These are phyloP conservation scores for Tragelaphus scriptus DNA, from an alignment of 2,113 vertebrate species.

Conservation along the genomic window DNA sequence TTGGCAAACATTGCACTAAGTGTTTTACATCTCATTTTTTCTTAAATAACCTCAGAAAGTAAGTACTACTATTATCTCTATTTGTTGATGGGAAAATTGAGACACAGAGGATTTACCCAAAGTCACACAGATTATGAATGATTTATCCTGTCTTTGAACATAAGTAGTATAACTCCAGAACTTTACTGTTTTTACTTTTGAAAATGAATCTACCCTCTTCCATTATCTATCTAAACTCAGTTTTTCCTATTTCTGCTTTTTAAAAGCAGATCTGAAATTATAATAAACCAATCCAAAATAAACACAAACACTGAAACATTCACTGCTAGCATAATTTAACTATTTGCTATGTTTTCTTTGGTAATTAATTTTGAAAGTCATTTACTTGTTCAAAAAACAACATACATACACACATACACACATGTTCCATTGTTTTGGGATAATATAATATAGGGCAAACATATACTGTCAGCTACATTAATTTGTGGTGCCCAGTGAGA, in stretches of 20 bases:
- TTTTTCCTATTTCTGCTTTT: background rate
- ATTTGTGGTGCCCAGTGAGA: background rate
- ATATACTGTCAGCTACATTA: background rate
- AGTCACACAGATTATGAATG: background rate
- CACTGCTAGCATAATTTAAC: background rate
- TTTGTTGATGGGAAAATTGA: background rate
- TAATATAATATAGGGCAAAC: background rate
- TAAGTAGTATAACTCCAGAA: background rate
- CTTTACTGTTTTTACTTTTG: background rate
- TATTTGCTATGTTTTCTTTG: background rate
- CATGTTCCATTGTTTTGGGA: background rate
- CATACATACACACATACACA: background rate
- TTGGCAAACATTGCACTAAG: background rate
- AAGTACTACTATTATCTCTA: background rate
- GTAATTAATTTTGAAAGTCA: background rate
- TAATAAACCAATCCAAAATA: background rate
- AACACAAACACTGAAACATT: background rate
- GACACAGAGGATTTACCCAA: background rate
- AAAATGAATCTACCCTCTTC: background rate
- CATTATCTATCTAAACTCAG: background rate
- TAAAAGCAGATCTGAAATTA: background rate
- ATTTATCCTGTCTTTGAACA: background rate
- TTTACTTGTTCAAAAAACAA: background rate
- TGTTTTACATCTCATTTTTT: background rate
- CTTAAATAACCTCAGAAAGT: background rate